Base-by-base conservation (phyloP, 2,113 vertebrate genomes). In the Dunckerocampus dactyliophorus region DNA sequence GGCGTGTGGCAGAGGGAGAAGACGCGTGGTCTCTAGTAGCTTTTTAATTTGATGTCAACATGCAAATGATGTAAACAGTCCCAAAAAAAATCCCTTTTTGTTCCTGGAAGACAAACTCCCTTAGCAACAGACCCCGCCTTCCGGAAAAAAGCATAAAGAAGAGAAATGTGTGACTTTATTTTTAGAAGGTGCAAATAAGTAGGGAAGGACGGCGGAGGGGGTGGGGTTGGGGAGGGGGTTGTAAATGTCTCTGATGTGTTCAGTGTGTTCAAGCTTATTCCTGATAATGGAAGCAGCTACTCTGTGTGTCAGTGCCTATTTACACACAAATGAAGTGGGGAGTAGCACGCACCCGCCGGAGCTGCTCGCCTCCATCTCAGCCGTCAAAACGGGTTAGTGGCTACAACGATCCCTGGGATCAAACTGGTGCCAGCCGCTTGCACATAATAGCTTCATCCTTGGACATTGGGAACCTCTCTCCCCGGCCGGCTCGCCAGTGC, bases 241-340 rank as follows among this genome's bases (percentile, higher is more conserved):
- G 72, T 87, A 83, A 81, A 80, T 43, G 71, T 69, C 81, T 84
- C 65, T 82, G 87, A 85, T 85, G 82, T 72, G 72, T 75, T 83
- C 79, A 75, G 78, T 80, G 76, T 81, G 82, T 59, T 69, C 77
- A 69, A 47, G 56, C 82, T 79, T 77, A 84, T 83, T 83, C 71
- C 82, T 73, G 77, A 81, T 87, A 87, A 86, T 85, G 82, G 81
- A 79, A 77, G 63, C 14, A 77, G 81, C 86, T 66, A 42, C 62
- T 80, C 72, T 17, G 72, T 82, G 82, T 87, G 88, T 87, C 87
- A 76, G 79, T 59, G 74, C 79, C 81, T 76, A 86, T 88, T 89
- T 86, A 83, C 82, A 75, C 85, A 82, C 83, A 83, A 85, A 85
- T 83, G 84, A 88, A 87, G 85, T 74, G 80, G 82, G 71, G 53